Evolutionary conservation across 2,888 invertebrate genomes (phyloP).

Genomic region (Synergus itoensis): DNA sequence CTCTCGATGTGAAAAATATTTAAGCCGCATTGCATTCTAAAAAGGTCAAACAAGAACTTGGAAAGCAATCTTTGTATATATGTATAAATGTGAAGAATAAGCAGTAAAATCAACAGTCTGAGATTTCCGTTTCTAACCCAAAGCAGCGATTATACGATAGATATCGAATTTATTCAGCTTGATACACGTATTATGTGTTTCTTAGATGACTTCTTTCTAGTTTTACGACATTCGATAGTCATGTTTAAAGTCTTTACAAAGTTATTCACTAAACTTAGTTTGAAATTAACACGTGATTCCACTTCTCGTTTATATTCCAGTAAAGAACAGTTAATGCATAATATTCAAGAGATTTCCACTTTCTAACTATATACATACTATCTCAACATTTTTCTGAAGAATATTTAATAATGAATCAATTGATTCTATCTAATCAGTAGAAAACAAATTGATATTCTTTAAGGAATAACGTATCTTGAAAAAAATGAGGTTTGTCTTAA

Average conservation of each 20-base stretch:
- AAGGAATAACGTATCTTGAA: slow-evolving; percentile 1
- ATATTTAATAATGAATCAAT: not conserved
- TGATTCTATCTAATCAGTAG: not conserved
- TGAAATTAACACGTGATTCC: slow-evolving; percentile 28
- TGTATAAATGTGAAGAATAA: slow-evolving; percentile 15
- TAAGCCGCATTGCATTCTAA: not conserved
- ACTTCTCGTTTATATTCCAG: slow-evolving; percentile 30
- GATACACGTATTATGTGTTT: slow-evolving; percentile 24
- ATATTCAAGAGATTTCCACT: not conserved
- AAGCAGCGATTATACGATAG: slow-evolving; percentile 27
- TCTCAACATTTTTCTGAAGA: not conserved
- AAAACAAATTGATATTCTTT: not conserved
- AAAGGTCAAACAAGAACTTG: slow-evolving; percentile 22
- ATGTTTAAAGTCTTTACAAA: slow-evolving; percentile 8
- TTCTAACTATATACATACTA: not conserved
- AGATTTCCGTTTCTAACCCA: not conserved
- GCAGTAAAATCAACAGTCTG: slow-evolving; percentile 6
- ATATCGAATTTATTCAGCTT: slow-evolving; percentile 26
- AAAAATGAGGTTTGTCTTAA: slow-evolving; percentile 27
- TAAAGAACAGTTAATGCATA: not conserved
- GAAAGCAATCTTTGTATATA: slow-evolving; percentile 1
- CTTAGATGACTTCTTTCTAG: slow-evolving; percentile 20
- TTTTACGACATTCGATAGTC: slow-evolving; percentile 27
- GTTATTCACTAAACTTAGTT: slow-evolving; percentile 26
- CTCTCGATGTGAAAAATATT: not conserved